These are phyloP conservation scores for Ophion ventricosus DNA, from an alignment of 2,888 invertebrate genomes.

Conservation along the genomic window DNA sequence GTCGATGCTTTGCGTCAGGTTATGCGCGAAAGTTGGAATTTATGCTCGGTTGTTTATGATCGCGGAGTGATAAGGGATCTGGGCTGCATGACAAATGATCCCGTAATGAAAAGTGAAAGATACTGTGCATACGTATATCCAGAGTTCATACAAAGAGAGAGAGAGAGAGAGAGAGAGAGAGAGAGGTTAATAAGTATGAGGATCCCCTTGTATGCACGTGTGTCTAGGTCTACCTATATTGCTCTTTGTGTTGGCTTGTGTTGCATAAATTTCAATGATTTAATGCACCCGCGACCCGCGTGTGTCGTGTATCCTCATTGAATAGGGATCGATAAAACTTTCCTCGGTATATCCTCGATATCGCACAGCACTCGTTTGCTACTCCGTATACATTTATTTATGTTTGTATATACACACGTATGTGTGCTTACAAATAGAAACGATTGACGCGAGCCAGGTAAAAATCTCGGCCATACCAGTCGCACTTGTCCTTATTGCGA, in stretches of 20 bases:
- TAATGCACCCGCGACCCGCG: conserved; percentile 78
- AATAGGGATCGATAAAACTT: conserved; percentile 80
- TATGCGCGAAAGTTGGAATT: conserved; percentile 83
- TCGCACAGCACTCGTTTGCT: conserved; percentile 53
- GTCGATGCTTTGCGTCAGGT: conserved; percentile 81
- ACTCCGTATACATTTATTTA: conserved; percentile 4
- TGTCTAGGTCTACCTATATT: conserved; percentile 1
- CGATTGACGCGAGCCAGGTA: conserved; percentile 59
- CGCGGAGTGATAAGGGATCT: conserved; percentile 83
- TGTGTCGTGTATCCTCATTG: conserved; percentile 77
- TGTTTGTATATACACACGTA: background rate
- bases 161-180: background rate
- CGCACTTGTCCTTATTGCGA: conserved; percentile 61
- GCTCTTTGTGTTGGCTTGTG: conserved; percentile 65
- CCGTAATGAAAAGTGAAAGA: conserved; percentile 84
- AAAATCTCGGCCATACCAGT: conserved; percentile 62
- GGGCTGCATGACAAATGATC: conserved; percentile 83
- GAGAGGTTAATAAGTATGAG: conserved; percentile 31
- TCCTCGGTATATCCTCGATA: conserved; percentile 63
- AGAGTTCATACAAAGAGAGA: conserved; percentile 27
- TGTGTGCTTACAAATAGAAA: conserved; percentile 28
- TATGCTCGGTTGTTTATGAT: conserved; percentile 83
- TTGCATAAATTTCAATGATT: conserved; percentile 84
- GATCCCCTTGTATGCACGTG: conserved; percentile 7
- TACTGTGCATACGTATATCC: conserved; percentile 73